Evolutionary conservation across 2,888 invertebrate genomes (phyloP).

Genomic region (Invenusta paracnida): DNA sequence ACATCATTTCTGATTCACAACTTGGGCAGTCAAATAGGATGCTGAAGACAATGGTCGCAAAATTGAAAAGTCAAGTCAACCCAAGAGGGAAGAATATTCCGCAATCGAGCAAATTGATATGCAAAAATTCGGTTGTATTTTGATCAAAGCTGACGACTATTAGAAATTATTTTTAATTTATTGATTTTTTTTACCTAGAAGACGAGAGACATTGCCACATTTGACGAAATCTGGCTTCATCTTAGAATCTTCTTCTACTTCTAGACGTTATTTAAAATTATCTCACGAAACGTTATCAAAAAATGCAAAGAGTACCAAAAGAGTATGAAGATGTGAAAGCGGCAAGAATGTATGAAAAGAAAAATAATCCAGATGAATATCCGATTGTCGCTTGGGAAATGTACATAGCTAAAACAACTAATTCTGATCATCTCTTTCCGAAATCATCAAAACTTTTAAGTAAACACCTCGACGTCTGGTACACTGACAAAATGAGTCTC

Average conservation of each 20-base stretch:
- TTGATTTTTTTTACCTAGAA: not conserved
- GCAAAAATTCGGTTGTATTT: not conserved
- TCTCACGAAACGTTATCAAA: not conserved
- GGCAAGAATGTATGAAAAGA: not conserved
- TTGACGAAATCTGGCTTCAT: not conserved
- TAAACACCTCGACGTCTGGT: too few relatives aligned
- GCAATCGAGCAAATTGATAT: not conserved
- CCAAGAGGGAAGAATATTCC: not conserved
- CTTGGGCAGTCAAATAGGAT: not conserved
- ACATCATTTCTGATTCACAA: not conserved
- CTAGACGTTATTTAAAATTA: not conserved
- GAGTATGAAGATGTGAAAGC: too few relatives aligned
- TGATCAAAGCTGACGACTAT: not conserved
- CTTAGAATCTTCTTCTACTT: not conserved
- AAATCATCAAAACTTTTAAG: too few relatives aligned
- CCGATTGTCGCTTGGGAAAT: too few relatives aligned
- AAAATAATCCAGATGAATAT: not conserved
- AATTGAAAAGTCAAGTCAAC: not conserved
- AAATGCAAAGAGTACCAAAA: too few relatives aligned
- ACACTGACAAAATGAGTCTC: not conserved
- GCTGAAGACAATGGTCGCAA: not conserved
- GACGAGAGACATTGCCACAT: not conserved
- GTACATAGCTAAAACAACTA: too few relatives aligned
- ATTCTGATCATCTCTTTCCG: too few relatives aligned
- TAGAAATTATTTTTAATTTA: too few relatives aligned